Conservation (phyloP, 2,888 invertebrate genomes). For the Saturnia japonica region DNA sequence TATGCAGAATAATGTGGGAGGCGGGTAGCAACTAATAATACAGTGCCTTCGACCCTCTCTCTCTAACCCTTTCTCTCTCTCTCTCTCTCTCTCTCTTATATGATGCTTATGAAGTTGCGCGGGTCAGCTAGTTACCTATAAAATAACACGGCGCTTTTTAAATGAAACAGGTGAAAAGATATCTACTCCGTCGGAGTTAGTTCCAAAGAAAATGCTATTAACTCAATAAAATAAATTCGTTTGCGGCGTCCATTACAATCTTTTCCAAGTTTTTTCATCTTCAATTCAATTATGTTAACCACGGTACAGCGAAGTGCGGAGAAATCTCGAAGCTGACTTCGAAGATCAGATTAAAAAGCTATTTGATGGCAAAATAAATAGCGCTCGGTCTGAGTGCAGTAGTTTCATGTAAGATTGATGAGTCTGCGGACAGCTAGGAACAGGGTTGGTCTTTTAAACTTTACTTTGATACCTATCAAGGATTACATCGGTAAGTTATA, state of each 20-base stretch:
- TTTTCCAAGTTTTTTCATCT: not conserved
- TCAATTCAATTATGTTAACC: not conserved
- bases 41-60: no score
- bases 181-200: no score
- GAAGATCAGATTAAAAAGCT: constrained; percentile 2
- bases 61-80: no score
- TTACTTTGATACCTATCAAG: not conserved
- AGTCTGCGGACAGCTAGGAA: not conserved
- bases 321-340: not conserved
- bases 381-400: not conserved
- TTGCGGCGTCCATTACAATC: not conserved
- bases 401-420: constrained; percentile 6
- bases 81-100: no score
- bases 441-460: not conserved
- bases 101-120: no score
- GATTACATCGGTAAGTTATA: not conserved
- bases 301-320: not conserved
- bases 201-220: no score
- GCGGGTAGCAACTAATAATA: no score
- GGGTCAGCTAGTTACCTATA: no score
- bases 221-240: not conserved
- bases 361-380: constrained; percentile 2
- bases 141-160: no score
- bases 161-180: no score
- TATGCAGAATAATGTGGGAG: no score